phyloP scores from a whole-genome alignment of 2,797 vertebrate species.

The Masticophis lateralis region DNA sequence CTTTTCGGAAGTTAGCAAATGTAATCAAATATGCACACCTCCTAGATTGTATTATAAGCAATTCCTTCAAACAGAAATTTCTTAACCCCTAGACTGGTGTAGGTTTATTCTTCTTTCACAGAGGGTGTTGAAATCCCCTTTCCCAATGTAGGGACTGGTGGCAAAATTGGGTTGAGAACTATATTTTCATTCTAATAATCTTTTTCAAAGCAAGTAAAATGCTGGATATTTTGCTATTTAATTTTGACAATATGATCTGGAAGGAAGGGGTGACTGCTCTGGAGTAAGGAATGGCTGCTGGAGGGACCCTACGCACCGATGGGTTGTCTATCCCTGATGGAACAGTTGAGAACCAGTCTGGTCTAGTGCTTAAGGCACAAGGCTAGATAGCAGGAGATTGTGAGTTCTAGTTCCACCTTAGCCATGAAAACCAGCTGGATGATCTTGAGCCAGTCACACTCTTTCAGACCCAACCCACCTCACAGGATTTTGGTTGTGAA shows the following conservation, averaged over 20 bases:
- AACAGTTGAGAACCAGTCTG: background rate
- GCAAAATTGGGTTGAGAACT: background rate
- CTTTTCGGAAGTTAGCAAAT: conserved; percentile 5
- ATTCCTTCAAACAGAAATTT: conserved; percentile 24
- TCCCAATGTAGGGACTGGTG: background rate
- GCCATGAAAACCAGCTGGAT: background rate
- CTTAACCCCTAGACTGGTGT: background rate
- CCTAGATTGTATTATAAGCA: conserved; percentile 30
- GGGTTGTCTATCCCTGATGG: background rate
- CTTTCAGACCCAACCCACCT: background rate
- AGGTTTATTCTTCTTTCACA: background rate
- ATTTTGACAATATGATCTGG: background rate
- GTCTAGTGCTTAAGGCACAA: background rate
- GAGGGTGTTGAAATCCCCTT: background rate
- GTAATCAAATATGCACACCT: conserved; percentile 14
- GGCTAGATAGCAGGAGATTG: background rate
- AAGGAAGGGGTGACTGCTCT: background rate
- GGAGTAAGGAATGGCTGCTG: background rate
- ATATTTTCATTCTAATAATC: background rate
- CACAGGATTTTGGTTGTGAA: background rate
- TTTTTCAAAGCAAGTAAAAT: background rate
- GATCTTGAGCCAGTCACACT: background rate
- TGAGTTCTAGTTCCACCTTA: background rate
- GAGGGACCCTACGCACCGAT: background rate
- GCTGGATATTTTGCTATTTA: background rate